Conservation (phyloP, 2,888 invertebrate species). For the Acrobasis repandana region DNA sequence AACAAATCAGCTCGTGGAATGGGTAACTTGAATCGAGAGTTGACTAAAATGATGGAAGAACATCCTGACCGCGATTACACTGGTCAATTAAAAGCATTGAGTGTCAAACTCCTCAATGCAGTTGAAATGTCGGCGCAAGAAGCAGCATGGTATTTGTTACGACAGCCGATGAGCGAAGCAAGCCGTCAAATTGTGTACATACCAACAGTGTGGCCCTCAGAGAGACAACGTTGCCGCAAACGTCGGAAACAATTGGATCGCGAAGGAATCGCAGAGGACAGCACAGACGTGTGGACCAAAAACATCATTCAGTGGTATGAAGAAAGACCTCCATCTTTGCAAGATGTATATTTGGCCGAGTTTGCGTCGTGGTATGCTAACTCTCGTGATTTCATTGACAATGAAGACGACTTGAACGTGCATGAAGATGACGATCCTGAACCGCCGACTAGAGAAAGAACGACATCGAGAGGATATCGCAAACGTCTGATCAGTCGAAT, state of each 20-base stretch:
- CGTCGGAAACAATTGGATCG: slow-evolving; percentile 36
- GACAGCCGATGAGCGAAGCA: slow-evolving; percentile 57
- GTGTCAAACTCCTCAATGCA: slow-evolving; percentile 46
- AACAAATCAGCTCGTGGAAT: slow-evolving; percentile 53
- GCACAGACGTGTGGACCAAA: slow-evolving; percentile 44
- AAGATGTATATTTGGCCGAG: slow-evolving; percentile 36
- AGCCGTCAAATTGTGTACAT: slow-evolving; percentile 47
- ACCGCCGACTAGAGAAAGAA: no score
- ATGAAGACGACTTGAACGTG: no score
- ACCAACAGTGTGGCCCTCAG: slow-evolving; percentile 53
- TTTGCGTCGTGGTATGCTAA: neutral
- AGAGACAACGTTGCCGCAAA: slow-evolving; percentile 46
- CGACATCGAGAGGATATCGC: neutral
- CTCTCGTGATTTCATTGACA: neutral
- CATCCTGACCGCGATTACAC: slow-evolving; percentile 38
- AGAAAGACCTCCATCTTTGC: slow-evolving; percentile 39
- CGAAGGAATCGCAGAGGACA: slow-evolving; percentile 37
- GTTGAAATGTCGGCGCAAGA: slow-evolving; percentile 60
- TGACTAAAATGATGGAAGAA: slow-evolving; percentile 32
- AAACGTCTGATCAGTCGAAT: slow-evolving; percentile 19
- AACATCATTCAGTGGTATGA: slow-evolving; percentile 43
- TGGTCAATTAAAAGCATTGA: no score
- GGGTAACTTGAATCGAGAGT: slow-evolving; percentile 39
- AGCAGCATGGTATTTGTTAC: slow-evolving; percentile 64
- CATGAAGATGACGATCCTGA: no score